These are phyloP conservation scores for Holotrichia oblita DNA, from an alignment of 1,140 invertebrate species.

Conservation along the genomic window DNA sequence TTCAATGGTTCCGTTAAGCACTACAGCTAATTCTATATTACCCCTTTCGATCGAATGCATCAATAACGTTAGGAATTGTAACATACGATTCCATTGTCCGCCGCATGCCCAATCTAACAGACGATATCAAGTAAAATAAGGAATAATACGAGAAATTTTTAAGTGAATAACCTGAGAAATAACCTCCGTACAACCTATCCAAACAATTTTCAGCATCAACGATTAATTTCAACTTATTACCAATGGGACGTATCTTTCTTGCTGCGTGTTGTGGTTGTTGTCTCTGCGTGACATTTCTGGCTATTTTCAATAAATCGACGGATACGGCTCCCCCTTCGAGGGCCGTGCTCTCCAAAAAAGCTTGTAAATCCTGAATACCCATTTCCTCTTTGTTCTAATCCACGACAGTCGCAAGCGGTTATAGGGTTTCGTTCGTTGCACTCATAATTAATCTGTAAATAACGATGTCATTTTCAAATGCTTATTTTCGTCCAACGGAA, in stretches of 20 bases:
- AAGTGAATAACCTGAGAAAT: conserved; percentile 77
- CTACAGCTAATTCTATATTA: conserved; percentile 79
- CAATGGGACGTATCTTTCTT: conserved; percentile 60
- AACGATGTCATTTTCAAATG: conserved; percentile 36
- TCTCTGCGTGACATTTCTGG: conserved; percentile 69
- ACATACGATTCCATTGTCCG: conserved; percentile 93
- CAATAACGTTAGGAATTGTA: conserved; percentile 81
- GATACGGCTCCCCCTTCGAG: conserved; percentile 74
- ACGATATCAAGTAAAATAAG: conserved; percentile 28
- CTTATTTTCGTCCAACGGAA: conserved; percentile 25
- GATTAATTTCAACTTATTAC: conserved; percentile 74
- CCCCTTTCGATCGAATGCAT: conserved; percentile 73
- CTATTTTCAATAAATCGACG: conserved; percentile 81
- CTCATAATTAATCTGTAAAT: conserved; percentile 39
- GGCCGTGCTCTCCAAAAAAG: conserved; percentile 71
- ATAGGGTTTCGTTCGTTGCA: neutral
- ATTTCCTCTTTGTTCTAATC: conserved; percentile 47
- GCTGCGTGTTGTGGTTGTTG: conserved; percentile 64
- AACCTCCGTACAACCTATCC: conserved; percentile 92
- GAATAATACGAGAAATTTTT: conserved; percentile 25
- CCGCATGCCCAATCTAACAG: conserved; percentile 89
- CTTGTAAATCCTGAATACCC: conserved; percentile 70
- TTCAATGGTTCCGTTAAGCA: conserved; percentile 82
- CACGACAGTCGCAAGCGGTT: neutral
- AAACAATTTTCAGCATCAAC: conserved; percentile 91